These are phyloP conservation scores for Laupala kohalensis DNA, from an alignment of 1,140 invertebrate genomes.

Conservation along the genomic window DNA sequence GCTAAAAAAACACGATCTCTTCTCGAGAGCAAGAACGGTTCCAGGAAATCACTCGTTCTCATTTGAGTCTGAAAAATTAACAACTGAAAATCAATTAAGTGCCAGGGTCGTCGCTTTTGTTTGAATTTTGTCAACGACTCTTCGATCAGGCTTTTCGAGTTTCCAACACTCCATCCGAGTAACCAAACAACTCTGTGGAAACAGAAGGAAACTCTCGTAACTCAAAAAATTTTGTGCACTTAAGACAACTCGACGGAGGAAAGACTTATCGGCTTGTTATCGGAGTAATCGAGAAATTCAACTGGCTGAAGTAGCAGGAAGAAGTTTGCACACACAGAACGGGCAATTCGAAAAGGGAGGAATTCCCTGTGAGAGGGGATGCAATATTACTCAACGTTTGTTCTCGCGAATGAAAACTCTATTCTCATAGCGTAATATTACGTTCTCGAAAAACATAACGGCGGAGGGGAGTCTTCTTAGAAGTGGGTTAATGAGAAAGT, in stretches of 20 bases:
- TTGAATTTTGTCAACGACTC: background rate
- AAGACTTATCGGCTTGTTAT: background rate
- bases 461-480: no score
- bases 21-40: background rate
- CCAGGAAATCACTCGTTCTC: background rate
- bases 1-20: background rate
- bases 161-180: background rate
- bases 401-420: background rate
- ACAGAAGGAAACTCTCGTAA: background rate
- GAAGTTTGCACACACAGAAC: background rate
- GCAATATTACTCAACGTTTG: background rate
- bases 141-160: background rate
- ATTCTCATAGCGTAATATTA: background rate
- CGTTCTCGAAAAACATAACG: background rate
- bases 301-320: background rate
- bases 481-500: background rate
- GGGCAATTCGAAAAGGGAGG: background rate
- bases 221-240: background rate
- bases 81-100: background rate
- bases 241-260: background rate
- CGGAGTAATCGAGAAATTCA: background rate
- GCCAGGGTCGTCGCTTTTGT: background rate
- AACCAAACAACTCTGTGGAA: background rate
- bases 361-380: background rate
- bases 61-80: background rate